Evolutionary conservation across 2,113 vertebrate genomes (phyloP).

Genomic region (Struthio camelus): DNA sequence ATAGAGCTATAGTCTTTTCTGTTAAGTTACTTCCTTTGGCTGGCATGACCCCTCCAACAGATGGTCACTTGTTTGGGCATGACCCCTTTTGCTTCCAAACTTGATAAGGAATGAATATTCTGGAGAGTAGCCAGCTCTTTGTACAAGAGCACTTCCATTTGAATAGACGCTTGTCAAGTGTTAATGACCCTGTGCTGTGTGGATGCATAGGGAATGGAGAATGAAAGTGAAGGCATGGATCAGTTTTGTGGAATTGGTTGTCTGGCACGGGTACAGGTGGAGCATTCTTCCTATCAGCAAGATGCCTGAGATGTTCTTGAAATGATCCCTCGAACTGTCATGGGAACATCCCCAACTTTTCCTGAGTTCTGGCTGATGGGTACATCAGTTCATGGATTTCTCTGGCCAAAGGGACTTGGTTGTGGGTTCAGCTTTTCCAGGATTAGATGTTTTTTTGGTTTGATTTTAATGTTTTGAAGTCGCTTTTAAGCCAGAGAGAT

Average conservation of each 20-base stretch:
- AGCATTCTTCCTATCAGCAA: neutral
- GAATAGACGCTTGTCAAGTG: neutral
- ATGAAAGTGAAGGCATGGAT: neutral
- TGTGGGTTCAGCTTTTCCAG: neutral
- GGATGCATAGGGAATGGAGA: neutral
- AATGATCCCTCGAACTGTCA: fast-evolving
- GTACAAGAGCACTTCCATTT: neutral
- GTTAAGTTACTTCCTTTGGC: neutral
- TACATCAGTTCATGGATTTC: neutral
- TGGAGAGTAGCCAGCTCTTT: neutral
- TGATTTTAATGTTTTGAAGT: neutral
- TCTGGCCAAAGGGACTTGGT: neutral
- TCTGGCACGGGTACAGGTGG: neutral
- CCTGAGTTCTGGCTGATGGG: neutral
- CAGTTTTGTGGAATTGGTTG: neutral
- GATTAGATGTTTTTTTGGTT: fast-evolving
- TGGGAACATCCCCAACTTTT: neutral
- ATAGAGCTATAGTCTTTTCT: neutral
- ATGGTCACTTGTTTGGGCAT: neutral
- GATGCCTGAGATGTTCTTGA: neutral
- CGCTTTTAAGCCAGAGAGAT: neutral
- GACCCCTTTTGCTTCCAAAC: neutral
- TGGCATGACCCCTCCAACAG: neutral
- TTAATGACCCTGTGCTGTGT: neutral
- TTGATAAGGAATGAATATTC: neutral